A percentile compares a stretch with the other conserved stretches of the same genome.
These are phyloP conservation scores for Geotrupes spiniger DNA, from an alignment of 2,888 invertebrate species.

Conservation along the genomic window DNA sequence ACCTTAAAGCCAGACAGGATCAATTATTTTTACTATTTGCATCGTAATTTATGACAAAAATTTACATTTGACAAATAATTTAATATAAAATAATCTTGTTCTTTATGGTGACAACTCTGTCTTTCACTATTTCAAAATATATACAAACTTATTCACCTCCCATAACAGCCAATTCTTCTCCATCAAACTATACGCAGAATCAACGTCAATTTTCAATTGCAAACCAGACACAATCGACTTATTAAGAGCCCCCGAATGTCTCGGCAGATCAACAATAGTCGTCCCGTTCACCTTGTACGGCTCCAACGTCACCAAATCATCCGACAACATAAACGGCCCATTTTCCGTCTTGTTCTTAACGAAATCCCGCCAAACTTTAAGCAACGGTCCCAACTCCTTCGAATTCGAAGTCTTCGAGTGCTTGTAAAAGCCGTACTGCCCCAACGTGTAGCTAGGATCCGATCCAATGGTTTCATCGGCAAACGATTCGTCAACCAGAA, in stretches of 20 bases:
- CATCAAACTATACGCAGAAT: constrained; percentile 36
- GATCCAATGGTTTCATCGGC: constrained; percentile 52
- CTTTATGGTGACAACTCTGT: too few species aligned
- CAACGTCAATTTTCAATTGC: constrained; percentile 33
- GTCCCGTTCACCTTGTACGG: constrained; percentile 42
- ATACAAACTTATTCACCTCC: too few species aligned
- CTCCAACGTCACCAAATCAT: constrained; percentile 42
- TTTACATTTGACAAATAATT: too few species aligned
- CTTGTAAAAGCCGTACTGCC: constrained; percentile 62
- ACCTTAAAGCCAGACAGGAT: too few species aligned
- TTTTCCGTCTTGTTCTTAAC: constrained; percentile 57
- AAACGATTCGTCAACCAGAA: constrained; percentile 59
- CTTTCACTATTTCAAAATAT: too few species aligned
- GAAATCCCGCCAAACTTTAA: constrained; percentile 62
- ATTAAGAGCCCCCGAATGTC: constrained; percentile 40
- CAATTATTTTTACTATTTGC: too few species aligned
- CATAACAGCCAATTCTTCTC: constrained; percentile 53
- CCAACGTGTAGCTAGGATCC: constrained; percentile 38
- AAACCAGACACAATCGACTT: constrained; percentile 27
- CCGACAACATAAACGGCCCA: constrained; percentile 43
- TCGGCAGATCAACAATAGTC: constrained; percentile 47
- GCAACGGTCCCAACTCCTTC: constrained; percentile 55
- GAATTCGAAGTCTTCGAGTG: constrained; percentile 67
- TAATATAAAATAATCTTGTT: too few species aligned
- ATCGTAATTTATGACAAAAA: too few species aligned